Evolutionary conservation across 2,797 vertebrate genomes (phyloP).

Genomic region (Hippopotamyrus pictus): DNA sequence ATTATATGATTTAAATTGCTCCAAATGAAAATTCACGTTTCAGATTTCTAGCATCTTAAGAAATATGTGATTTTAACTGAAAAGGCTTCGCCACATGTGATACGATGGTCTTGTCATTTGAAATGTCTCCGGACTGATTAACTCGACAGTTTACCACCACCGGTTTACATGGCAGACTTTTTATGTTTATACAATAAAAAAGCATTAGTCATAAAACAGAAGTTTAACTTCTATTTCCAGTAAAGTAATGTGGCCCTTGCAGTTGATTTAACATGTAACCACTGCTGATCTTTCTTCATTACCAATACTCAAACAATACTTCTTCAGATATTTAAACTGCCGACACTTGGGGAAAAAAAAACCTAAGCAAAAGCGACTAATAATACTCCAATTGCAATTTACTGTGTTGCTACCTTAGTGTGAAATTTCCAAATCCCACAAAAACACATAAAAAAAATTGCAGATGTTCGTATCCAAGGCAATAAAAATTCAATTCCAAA

Average conservation of each 20-base stretch:
- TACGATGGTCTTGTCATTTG: neutral
- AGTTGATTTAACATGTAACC: neutral
- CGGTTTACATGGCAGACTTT: neutral
- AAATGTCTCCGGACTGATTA: neutral
- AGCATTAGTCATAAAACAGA: neutral
- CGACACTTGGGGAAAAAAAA: neutral
- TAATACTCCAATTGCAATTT: neutral
- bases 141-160: neutral
- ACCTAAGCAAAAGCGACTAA: neutral
- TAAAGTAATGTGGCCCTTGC: neutral
- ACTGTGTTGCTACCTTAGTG: neutral
- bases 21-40: neutral
- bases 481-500: neutral
- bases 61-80: neutral
- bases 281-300: neutral
- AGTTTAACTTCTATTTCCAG: neutral
- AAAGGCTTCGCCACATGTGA: neutral
- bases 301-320: neutral
- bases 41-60: neutral
- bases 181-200: neutral
- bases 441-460: neutral
- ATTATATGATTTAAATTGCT: neutral
- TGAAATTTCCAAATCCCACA: neutral
- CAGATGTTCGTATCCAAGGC: neutral
- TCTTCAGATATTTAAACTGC: neutral